Base-by-base conservation (phyloP, 2,113 vertebrate genomes). In the Passerina amoena region DNA sequence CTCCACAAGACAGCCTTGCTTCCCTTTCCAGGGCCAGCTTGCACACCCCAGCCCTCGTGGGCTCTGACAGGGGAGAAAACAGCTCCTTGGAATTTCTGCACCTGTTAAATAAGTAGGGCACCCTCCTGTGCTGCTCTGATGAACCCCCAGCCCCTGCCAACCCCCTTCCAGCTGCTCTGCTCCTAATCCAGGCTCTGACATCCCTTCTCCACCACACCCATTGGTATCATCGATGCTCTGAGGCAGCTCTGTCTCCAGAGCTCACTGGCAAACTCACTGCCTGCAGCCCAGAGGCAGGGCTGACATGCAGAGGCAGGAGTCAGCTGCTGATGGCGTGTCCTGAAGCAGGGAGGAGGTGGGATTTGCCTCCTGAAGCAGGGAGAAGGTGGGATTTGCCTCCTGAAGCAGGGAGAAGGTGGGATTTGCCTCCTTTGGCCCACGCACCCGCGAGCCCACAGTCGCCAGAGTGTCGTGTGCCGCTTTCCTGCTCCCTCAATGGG, bases 141-240 rank as follows among this genome's bases (percentile, higher is more conserved):
- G 2, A 68, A 9, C 9, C 54, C 7, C 27, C 4, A 5, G 40
- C 3, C 30, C 33, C 40, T 65, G 68, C 14, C 45, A 13, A n/a
- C 4, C 56, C 35, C 4, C 53, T 88, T 72, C 53, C 85, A 90
- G 70, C 66, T 88, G 79, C 59, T 82, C 48, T 0, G 0, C 37
- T 92, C 59, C 63, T 53, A 60, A 40, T 65, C n/a, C 70, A 56
- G 73, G 35, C 40, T 71, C 65, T 13, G 33, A 13, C 48, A 65
- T 35, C 27, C 42, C 51, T 3, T 2, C 16, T 78, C 35, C 9
- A 1, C 18, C 37, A 30, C 10, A 0, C 25, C 51, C 61, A 37
- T 6, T 1, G 2, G 15, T 35, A 63, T 7, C 17, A 2, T 4
- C 1, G 0, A 7, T 18, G 38, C 27, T 11, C n/a, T 5, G n/a